A percentile compares a stretch with the other conserved stretches of the same genome.
These are phyloP conservation scores for Diabrotica undecimpunctata DNA, from an alignment of 1,140 invertebrate species.

Conservation along the genomic window DNA sequence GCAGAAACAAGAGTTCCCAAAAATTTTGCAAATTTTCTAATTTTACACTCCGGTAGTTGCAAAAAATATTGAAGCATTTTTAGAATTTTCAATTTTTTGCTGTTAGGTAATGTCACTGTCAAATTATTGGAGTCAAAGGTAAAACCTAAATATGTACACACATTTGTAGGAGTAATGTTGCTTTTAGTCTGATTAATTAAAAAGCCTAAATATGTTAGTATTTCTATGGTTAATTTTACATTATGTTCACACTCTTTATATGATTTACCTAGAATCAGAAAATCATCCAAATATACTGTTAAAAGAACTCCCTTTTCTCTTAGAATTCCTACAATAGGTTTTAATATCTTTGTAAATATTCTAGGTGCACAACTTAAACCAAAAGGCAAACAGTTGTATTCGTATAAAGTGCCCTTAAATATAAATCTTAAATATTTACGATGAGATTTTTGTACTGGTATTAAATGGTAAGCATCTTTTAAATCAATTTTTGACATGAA, in stretches of 20 bases:
- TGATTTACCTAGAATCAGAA: slow-evolving; percentile 11
- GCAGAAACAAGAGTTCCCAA: not conserved
- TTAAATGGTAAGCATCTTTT: slow-evolving; percentile 37
- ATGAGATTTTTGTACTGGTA: slow-evolving; percentile 20
- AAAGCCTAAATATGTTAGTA: slow-evolving; percentile 13
- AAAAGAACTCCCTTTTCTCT: too few relatives aligned
- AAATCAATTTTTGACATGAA: slow-evolving; percentile 38
- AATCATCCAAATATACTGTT: too few relatives aligned
- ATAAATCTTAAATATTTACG: slow-evolving; percentile 33
- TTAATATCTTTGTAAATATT: too few relatives aligned
- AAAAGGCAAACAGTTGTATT: slow-evolving; percentile 30
- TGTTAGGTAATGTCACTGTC: too few relatives aligned
- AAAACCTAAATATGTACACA: slow-evolving; percentile 10
- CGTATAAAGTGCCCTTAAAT: slow-evolving; percentile 27
- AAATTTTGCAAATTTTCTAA: too few relatives aligned
- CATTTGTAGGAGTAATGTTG: slow-evolving; percentile 2
- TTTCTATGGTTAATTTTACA: not conserved
- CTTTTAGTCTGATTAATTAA: slow-evolving; percentile 22
- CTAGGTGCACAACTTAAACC: slow-evolving; percentile 10
- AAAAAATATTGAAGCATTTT: too few relatives aligned
- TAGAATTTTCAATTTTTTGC: too few relatives aligned
- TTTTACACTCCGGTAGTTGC: too few relatives aligned
- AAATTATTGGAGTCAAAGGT: slow-evolving; percentile 9
- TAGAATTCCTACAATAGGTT: too few relatives aligned
- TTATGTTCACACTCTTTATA: slow-evolving; percentile 1